Conservation (phyloP, 2,113 vertebrate species). For the Cavia aperea region DNA sequence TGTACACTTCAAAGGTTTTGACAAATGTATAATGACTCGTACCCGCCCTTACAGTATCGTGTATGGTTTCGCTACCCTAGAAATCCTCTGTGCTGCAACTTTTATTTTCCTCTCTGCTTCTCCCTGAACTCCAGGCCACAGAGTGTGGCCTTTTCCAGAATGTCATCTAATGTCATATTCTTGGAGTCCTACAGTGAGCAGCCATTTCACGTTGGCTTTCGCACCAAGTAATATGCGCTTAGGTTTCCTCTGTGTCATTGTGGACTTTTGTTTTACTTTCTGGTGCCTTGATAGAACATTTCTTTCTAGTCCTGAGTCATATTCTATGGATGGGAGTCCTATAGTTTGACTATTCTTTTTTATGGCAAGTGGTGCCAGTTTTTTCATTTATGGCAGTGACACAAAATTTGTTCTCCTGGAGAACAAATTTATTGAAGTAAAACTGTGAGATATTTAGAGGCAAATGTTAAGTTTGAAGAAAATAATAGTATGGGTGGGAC, state of each 20-base stretch:
- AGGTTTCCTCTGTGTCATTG: not conserved
- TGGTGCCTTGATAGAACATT: not conserved
- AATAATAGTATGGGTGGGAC: not conserved
- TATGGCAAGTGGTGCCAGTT: not conserved
- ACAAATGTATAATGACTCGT: not conserved
- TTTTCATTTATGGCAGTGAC: constrained; percentile 16
- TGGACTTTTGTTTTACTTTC: not conserved
- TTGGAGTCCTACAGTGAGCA: not conserved
- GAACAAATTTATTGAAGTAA: not conserved
- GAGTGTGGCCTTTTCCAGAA: not conserved
- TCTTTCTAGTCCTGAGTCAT: constrained; percentile 14
- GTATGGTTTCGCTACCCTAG: not conserved
- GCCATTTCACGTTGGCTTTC: not conserved
- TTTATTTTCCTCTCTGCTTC: not conserved
- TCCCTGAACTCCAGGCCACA: not conserved
- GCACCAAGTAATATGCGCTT: not conserved
- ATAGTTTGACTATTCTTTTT: not conserved
- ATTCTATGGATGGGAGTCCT: not conserved
- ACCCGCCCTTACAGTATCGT: not conserved
- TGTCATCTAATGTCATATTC: not conserved
- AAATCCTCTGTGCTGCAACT: not conserved
- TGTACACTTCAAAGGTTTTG: not conserved
- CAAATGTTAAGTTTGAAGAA: constrained; percentile 1
- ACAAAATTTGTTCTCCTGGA: not conserved
- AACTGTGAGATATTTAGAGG: constrained; percentile 17